A percentile compares a stretch with the other conserved stretches of the same genome.
phyloP scores from a whole-genome alignment of 2,113 vertebrate species.

The Ceyx margarethae region DNA sequence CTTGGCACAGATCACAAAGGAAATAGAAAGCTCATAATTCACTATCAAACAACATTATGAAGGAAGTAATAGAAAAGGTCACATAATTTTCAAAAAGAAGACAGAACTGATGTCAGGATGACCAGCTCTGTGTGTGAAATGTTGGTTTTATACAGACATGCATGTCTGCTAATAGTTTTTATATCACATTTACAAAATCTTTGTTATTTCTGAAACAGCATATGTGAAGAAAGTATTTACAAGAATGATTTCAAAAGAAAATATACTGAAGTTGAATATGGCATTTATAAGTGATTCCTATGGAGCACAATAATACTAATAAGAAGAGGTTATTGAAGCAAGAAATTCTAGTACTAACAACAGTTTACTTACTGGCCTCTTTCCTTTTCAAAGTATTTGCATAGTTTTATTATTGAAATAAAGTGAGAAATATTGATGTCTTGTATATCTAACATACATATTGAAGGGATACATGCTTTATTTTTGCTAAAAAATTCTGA shows the following conservation, averaged over 20 bases:
- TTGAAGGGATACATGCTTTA: not conserved
- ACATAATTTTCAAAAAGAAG: not conserved
- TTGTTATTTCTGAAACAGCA: not conserved
- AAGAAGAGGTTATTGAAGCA: rapidly evolving
- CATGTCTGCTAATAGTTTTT: not conserved
- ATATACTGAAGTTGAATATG: not conserved
- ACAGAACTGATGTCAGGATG: not conserved
- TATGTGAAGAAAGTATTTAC: not conserved
- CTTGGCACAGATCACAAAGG: not conserved
- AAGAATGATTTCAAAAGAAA: not conserved
- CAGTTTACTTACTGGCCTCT: not conserved
- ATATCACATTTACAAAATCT: rapidly evolving
- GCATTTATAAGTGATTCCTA: not conserved
- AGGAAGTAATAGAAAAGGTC: not conserved
- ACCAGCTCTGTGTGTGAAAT: not conserved
- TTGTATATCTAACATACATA: not conserved
- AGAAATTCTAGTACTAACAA: not conserved
- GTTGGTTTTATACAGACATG: not conserved
- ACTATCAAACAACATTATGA: not conserved
- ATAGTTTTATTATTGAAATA: not conserved
- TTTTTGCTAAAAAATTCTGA: not conserved
- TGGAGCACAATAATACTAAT: not conserved
- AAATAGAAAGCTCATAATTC: not conserved
- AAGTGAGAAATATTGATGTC: not conserved
- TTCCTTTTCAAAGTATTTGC: not conserved